A percentile compares a stretch with the other conserved stretches of the same genome.
These are phyloP conservation scores for Listronotus oregonensis DNA, from an alignment of 1,140 invertebrate genomes.

Conservation along the genomic window DNA sequence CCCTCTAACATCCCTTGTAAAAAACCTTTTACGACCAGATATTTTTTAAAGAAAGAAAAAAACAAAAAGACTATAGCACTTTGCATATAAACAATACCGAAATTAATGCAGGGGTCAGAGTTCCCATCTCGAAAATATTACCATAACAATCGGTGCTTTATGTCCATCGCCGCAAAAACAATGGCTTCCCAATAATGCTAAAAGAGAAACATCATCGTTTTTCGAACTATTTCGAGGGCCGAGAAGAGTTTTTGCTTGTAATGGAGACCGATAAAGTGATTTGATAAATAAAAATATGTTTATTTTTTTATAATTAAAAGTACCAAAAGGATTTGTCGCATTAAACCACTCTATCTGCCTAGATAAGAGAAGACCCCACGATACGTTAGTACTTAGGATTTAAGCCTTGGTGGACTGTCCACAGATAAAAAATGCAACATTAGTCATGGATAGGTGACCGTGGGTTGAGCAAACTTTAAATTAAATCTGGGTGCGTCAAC, in stretches of 20 bases:
- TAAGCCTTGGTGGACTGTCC: too few species aligned
- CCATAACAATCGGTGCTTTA: constrained; percentile 5
- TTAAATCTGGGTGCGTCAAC: too few species aligned
- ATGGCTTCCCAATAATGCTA: constrained; percentile 9
- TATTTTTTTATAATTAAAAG: too few species aligned
- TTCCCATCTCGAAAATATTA: not conserved
- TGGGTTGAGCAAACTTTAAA: too few species aligned
- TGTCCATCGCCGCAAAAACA: constrained; percentile 3
- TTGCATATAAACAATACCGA: constrained; percentile 13
- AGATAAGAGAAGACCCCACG: too few species aligned
- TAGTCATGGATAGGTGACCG: too few species aligned
- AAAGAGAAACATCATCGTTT: constrained; percentile 1
- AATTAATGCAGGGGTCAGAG: not conserved
- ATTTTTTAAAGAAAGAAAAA: constrained; percentile 3
- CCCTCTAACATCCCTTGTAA: not conserved
- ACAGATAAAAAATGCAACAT: too few species aligned
- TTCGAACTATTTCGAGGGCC: constrained; percentile 5
- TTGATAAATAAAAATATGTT: too few species aligned
- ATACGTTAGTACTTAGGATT: too few species aligned
- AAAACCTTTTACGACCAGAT: not conserved
- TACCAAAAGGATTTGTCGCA: too few species aligned
- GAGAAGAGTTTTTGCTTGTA: not conserved
- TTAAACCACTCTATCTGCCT: too few species aligned
- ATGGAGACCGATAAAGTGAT: too few species aligned
- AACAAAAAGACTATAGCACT: not conserved